Percentiles rank a stretch among this genome's conserved stretches.
Conservation (phyloP, 2,888 invertebrate genomes). For the Coremacera marginata region DNA sequence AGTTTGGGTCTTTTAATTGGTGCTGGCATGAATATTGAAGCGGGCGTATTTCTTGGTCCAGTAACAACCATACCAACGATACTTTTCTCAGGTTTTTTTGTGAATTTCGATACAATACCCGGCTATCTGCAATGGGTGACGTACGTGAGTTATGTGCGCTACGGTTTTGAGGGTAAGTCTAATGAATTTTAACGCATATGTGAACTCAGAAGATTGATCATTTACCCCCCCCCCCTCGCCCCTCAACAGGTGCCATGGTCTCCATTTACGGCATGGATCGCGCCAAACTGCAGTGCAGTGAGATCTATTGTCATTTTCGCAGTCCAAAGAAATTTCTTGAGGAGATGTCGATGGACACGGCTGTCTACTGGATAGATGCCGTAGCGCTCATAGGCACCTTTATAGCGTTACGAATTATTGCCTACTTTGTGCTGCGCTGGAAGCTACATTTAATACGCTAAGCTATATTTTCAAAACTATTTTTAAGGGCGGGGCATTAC, state of each 20-base stretch:
- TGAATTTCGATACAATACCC: conserved; percentile 92
- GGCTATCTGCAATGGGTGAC: conserved; percentile 89
- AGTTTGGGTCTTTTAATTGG: conserved; percentile 93
- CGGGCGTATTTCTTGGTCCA: conserved; percentile 85
- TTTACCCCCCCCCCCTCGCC: no score
- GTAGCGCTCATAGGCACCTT: conserved; percentile 86
- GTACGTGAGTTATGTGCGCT: conserved; percentile 90
- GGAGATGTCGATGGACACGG: conserved; percentile 85
- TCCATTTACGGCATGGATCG: conserved; percentile 91
- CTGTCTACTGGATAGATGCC: conserved; percentile 86
- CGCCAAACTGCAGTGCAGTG: conserved; percentile 83
- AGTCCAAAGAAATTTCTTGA: conserved; percentile 86
- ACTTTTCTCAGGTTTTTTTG: conserved; percentile 94
- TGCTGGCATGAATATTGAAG: conserved; percentile 89
- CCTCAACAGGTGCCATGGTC: conserved; percentile 81
- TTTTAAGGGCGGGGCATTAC: not conserved
- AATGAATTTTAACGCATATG: not conserved
- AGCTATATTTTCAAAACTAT: conserved; percentile 34
- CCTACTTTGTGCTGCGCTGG: conserved; percentile 86
- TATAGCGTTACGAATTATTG: conserved; percentile 80
- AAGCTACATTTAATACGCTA: conserved; percentile 75
- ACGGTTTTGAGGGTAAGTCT: conserved; percentile 84
- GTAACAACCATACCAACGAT: conserved; percentile 92
- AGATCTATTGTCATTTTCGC: conserved; percentile 86
- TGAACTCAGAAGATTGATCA: not conserved